These are phyloP conservation scores for Parotia lawesii DNA, from an alignment of 2,113 vertebrate species.

Conservation along the genomic window DNA sequence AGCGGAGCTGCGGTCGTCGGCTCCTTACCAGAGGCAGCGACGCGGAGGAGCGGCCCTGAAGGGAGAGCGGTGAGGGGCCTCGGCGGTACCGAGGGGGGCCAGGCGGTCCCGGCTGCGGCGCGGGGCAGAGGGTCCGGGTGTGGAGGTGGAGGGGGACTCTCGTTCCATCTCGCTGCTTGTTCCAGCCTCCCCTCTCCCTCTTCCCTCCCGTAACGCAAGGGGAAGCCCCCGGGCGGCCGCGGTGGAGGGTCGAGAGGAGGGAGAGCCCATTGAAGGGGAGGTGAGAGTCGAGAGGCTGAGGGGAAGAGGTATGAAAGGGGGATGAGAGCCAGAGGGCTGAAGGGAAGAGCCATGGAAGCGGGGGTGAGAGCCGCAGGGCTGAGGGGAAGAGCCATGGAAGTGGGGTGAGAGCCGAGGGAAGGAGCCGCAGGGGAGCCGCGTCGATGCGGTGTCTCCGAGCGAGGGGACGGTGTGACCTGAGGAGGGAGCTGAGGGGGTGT, in stretches of 20 bases:
- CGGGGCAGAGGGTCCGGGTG: background rate
- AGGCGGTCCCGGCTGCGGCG: background rate
- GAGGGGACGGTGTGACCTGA: background rate
- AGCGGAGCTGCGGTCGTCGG: background rate
- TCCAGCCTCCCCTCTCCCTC: rapidly evolving
- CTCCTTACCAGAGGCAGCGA: background rate
- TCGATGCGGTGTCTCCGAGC: background rate
- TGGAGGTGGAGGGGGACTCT: background rate
- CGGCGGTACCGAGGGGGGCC: background rate
- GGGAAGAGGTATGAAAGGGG: background rate
- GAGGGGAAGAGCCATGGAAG: background rate
- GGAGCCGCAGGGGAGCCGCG: background rate
- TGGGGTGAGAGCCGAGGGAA: background rate
- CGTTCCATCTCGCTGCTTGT: background rate
- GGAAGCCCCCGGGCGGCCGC: background rate
- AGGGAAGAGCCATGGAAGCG: background rate
- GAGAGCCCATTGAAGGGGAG: background rate
- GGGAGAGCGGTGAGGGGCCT: constrained; percentile 21
- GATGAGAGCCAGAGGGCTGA: too few relatives aligned
- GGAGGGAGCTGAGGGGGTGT: background rate
- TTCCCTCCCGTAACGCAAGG: background rate
- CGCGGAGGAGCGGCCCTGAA: background rate
- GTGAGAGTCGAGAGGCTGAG: background rate
- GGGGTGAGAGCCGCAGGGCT: background rate
- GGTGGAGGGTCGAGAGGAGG: background rate